These are phyloP conservation scores for Exocentrus adspersus DNA, from an alignment of 2,888 invertebrate genomes.

Conservation along the genomic window DNA sequence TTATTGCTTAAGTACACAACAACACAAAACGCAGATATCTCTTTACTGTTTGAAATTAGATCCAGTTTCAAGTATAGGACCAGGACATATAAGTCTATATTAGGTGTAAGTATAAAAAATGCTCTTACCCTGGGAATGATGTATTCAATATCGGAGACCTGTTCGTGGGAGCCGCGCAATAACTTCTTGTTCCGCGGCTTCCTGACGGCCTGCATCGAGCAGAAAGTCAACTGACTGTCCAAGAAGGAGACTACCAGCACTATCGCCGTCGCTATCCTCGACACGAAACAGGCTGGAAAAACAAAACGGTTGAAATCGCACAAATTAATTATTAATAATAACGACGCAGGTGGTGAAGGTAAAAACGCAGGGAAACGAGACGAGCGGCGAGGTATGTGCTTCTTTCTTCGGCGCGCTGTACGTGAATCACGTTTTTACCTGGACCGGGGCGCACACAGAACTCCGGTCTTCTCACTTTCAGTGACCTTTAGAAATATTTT, in stretches of 20 bases:
- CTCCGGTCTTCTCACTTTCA: conserved; percentile 37
- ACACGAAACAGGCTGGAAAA: conserved; percentile 64
- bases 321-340: no score
- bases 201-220: conserved; percentile 62
- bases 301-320: conserved; percentile 39
- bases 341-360: no score
- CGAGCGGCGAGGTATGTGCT: background rate
- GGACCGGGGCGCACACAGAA: conserved; percentile 18
- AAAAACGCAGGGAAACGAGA: conserved; percentile 21
- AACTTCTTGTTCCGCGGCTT: conserved; percentile 49
- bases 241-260: conserved; percentile 64
- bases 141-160: conserved; percentile 66
- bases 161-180: conserved; percentile 60
- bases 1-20: background rate
- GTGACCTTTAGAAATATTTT: conserved; percentile 43
- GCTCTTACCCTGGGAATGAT: conserved; percentile 66
- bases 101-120: no score
- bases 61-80: no score
- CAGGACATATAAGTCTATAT: no score
- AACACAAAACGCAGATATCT: background rate
- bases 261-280: conserved; percentile 63
- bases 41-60: no score
- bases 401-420: conserved; percentile 8
- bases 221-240: conserved; percentile 65
- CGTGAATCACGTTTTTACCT: conserved; percentile 22